Percentiles rank a stretch among this genome's conserved stretches.
Conservation (phyloP, 1,140 invertebrate genomes). For the Galleria mellonella region DNA sequence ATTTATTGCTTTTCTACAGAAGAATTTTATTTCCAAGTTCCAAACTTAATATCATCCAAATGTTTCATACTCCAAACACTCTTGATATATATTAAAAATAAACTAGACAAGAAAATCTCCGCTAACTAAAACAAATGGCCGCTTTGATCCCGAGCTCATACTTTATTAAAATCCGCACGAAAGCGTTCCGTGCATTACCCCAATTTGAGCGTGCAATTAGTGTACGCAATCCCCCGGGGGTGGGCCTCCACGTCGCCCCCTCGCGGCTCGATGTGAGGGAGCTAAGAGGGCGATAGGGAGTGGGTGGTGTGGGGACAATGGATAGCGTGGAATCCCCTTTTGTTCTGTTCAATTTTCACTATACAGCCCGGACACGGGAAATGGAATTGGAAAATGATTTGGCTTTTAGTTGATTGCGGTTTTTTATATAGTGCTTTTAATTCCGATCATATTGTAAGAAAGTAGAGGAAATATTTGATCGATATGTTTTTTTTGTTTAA, state of each 20-base stretch:
- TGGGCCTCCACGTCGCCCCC: slow-evolving; percentile 7
- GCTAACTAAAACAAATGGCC: slow-evolving; percentile 65
- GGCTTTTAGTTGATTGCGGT: slow-evolving; percentile 66
- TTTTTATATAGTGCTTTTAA: slow-evolving; percentile 5
- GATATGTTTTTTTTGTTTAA: too few species aligned
- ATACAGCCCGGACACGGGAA: slow-evolving; percentile 43
- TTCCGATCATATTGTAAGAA: too few species aligned
- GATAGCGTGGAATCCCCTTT: slow-evolving; percentile 42
- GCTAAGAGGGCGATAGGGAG: neutral
- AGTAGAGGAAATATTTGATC: too few species aligned
- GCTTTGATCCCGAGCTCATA: slow-evolving; percentile 51
- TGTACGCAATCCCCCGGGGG: slow-evolving; percentile 50
- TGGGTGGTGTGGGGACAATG: slow-evolving; percentile 19
- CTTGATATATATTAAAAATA: slow-evolving; percentile 7
- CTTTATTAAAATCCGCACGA: slow-evolving; percentile 63
- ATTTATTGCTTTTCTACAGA: too few species aligned
- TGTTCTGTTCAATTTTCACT: slow-evolving; percentile 51
- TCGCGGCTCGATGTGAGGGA: neutral
- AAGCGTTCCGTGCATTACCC: slow-evolving; percentile 63
- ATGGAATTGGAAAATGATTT: slow-evolving; percentile 69
- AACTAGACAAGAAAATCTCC: slow-evolving; percentile 29
- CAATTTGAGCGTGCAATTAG: slow-evolving; percentile 68
- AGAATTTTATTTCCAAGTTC: too few species aligned
- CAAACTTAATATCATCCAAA: too few species aligned
- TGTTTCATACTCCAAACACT: neutral